Evolutionary conservation across 1,140 invertebrate species (phyloP), one percentile per base, ranked within the genome.

Genomic region (Schlechtendalia chinensis): DNA sequence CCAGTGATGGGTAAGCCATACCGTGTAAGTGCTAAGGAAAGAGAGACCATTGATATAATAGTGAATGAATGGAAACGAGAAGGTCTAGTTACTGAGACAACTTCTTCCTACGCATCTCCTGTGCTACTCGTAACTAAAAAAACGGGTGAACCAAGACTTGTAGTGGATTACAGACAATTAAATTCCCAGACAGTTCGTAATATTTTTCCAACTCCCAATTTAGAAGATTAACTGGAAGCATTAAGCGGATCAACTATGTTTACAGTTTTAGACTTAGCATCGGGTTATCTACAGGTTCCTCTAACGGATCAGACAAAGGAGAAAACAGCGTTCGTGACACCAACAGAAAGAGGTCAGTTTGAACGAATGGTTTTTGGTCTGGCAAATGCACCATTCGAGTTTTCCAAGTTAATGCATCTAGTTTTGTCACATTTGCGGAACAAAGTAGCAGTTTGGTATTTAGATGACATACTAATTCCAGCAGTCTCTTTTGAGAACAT

Each of bases 241-340:
- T 47, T 84, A 5, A 29, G 77, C 2, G 81, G 80, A 0, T 54
- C 84, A 50, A 85, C 84, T 63, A 87, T 86, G 82, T 89, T 89
- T 82, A 83, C 84, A 0, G 85, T 85, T 1, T 81, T 90, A 1
- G 88, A 90, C 83, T 22, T 87, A 8, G 82, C 81, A 0, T 84
- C 82, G 29, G 87, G 87, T 0, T 89, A 85, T 82, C 85, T 84
- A 82, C 87, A 89, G 82, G 81, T 84, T 10, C 59, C 81, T 10
- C 59, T 88, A 4, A 82, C 84, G 0, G 54, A 81, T 56, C 65
- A 79, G 0, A 83, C 84, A 81, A 83, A 74, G 22, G 24, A 82
- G 0, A 88, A 87, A 79, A 83, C 83, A 17, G 83, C 83, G 5
- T 84, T 84, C 47, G 77, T 79, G 8, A 82, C 83, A n/a, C 56